A percentile compares a stretch with the other conserved stretches of the same genome.
These are phyloP conservation scores for Notodonta dromedarius DNA, from an alignment of 2,888 invertebrate genomes.

Conservation along the genomic window DNA sequence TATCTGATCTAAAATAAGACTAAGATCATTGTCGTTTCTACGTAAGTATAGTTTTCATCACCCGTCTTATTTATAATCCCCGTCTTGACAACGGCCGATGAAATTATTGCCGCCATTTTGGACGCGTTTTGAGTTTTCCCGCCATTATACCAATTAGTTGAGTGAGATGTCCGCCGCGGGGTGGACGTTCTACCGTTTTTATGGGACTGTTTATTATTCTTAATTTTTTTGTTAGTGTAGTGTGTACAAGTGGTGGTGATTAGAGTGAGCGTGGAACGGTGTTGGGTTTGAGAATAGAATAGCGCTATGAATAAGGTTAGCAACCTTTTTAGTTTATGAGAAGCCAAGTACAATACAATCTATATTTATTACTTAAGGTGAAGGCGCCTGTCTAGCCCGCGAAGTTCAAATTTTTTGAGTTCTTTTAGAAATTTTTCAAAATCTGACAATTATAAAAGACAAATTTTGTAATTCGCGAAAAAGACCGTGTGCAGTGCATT, in stretches of 20 bases:
- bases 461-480: too few species aligned
- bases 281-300: slow-evolving; percentile 9
- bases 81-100: slow-evolving; percentile 69
- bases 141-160: slow-evolving; percentile 82
- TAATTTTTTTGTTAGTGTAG: slow-evolving; percentile 39
- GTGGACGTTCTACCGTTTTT: slow-evolving; percentile 72
- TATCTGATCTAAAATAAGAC: slow-evolving; percentile 63
- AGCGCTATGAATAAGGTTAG: neutral
- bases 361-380: too few species aligned
- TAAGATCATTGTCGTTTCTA: slow-evolving; percentile 75
- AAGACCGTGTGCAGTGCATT: too few species aligned
- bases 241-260: slow-evolving; percentile 34
- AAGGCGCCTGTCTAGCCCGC: too few species aligned
- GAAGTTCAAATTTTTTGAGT: too few species aligned
- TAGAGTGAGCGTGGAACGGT: slow-evolving; percentile 16
- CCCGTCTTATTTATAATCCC: slow-evolving; percentile 77
- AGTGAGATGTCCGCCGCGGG: slow-evolving; percentile 78
- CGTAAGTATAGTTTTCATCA: slow-evolving; percentile 79
- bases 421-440: too few species aligned
- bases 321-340: neutral
- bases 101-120: slow-evolving; percentile 76
- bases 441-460: too few species aligned
- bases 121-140: slow-evolving; percentile 71
- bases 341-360: too few species aligned
- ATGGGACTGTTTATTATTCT: slow-evolving; percentile 59